A percentile compares a stretch with the other conserved stretches of the same genome.
Conservation (phyloP, 2,113 vertebrate genomes). For the Pterophyllum scalare region DNA sequence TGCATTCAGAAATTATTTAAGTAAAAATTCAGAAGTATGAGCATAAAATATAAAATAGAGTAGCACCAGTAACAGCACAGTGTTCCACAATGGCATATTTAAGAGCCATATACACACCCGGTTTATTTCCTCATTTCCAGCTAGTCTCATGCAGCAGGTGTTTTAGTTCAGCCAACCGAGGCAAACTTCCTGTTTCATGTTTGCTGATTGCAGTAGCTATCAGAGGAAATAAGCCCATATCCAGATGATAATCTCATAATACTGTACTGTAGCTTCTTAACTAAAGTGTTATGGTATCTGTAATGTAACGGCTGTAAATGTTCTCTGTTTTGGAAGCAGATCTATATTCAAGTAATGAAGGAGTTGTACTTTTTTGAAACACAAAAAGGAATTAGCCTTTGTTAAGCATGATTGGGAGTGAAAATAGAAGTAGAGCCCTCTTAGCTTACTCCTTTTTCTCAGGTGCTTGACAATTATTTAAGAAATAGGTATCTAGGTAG, state of each 20-base stretch:
- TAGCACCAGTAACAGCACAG: too few relatives aligned
- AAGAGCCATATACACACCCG: too few relatives aligned
- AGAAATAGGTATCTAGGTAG: not conserved
- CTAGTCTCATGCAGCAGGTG: not conserved
- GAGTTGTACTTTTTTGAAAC: not conserved
- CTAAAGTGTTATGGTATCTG: not conserved
- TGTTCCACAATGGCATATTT: too few relatives aligned
- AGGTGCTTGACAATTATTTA: not conserved
- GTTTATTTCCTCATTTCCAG: not conserved
- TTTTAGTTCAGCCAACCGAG: not conserved
- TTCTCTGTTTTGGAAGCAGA: fast-evolving
- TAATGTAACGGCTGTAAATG: not conserved
- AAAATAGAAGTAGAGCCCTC: not conserved
- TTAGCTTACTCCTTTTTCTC: not conserved
- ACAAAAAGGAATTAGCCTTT: not conserved
- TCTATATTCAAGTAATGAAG: not conserved
- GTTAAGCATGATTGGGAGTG: not conserved
- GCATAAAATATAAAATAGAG: too few relatives aligned
- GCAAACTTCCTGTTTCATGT: slow-evolving; percentile 17
- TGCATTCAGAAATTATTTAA: not conserved
- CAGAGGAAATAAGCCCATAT: not conserved
- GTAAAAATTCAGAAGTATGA: not conserved
- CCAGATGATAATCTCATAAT: not conserved
- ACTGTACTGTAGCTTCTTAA: not conserved
- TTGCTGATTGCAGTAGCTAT: slow-evolving; percentile 8